Evolutionary conservation across 2,888 invertebrate species (phyloP), one percentile per base, ranked within the genome.

Genomic region (Aplocera efformata): DNA sequence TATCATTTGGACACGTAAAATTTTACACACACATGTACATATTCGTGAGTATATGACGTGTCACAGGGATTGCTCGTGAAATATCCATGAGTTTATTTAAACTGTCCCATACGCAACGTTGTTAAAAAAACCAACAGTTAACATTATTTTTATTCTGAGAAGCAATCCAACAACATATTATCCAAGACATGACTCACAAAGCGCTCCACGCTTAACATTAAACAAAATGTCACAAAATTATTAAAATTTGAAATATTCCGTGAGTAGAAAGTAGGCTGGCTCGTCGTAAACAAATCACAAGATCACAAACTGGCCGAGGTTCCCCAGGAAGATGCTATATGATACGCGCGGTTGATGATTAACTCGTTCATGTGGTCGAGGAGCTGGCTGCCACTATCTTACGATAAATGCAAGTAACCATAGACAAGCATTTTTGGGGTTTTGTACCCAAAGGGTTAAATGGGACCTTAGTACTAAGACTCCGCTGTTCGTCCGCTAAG

Each of bases 261-360:
- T n/a, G n/a, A n/a, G n/a, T 7, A 24, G 13, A 42, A 40, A 50
- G 41, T 48, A 50, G 50, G 43, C 42, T 48, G 45, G 42, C 40
- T 42, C 40, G 48, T 48, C 48, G 44, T 35, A 23, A 40, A 42
- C 32, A 44, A 26, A 32, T 39, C 39, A 8, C 17, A 29, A 28
- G 34, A 35, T 17, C 13, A 17, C 13, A 17, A 17, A 17, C 13
- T 17, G 13, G 5, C 13, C 5, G 2, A 20, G 17, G 20, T 27
- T 34, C 25, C 10, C 23, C 10, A 34, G 34, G 44, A 39, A 40
- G n/a, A 32, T 23, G 10, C 17, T 29, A 36, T 32, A 33, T 33
- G 32, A 45, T 36, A 32, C 22, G 35, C 25, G 3, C 8, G 40
- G 40, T 17, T 30, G 25, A 30, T 32, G 35, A 40, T 40, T 39